Evolutionary conservation across 2,797 vertebrate species (phyloP).

Genomic region (Sebastiscus tertius): DNA sequence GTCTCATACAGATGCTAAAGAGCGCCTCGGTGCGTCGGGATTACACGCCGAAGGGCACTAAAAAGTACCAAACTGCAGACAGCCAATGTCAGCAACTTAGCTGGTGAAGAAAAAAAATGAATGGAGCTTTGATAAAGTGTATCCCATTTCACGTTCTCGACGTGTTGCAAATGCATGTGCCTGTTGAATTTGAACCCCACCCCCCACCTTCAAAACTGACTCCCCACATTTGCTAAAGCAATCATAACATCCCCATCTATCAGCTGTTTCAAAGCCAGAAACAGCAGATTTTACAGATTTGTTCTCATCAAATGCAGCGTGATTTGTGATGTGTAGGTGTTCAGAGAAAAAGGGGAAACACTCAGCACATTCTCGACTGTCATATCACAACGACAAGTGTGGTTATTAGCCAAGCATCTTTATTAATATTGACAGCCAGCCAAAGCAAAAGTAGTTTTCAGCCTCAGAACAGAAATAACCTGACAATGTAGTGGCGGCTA

Average conservation of each 20-base stretch:
- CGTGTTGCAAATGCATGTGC: background rate
- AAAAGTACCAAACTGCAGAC: background rate
- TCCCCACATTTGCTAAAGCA: constrained; percentile 38
- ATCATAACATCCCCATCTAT: constrained; percentile 19
- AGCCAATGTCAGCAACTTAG: background rate
- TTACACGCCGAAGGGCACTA: too few species aligned
- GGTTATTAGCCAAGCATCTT: constrained; percentile 15
- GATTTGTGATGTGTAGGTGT: constrained; percentile 31
- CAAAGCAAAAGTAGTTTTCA: constrained; percentile 20
- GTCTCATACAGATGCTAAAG: too few species aligned
- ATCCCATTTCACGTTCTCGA: background rate
- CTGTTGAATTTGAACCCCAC: background rate
- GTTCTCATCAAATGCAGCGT: constrained; percentile 24
- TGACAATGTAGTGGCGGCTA: constrained; percentile 29
- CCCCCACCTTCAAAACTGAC: background rate
- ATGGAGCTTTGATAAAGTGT: background rate
- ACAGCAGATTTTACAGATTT: constrained; percentile 29
- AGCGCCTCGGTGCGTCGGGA: too few species aligned
- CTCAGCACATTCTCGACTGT: constrained; percentile 37
- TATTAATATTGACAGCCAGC: constrained; percentile 10
- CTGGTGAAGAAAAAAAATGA: too few species aligned
- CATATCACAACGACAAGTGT: constrained; percentile 7
- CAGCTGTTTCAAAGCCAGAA: constrained; percentile 22
- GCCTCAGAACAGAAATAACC: constrained; percentile 42
- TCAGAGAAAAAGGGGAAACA: constrained; percentile 17